Percentiles rank a stretch among this genome's conserved stretches.
phyloP scores from a whole-genome alignment of 2,797 vertebrate genomes.

The Sebastes matsubarae region DNA sequence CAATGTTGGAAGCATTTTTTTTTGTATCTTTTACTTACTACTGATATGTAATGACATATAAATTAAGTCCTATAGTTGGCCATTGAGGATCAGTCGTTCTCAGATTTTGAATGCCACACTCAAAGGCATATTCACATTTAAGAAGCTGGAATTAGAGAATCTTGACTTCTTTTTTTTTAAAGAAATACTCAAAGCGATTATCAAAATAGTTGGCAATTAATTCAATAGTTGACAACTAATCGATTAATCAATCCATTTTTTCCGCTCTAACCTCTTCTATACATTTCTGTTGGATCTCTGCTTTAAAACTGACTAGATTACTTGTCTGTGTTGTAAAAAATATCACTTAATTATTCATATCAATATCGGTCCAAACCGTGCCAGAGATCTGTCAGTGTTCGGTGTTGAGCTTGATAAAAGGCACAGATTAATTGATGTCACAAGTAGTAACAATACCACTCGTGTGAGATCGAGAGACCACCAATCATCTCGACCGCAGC shows the following conservation, averaged over 20 bases:
- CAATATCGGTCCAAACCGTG: conserved; percentile 1
- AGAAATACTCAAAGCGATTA: too few species aligned
- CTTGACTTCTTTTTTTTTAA: too few species aligned
- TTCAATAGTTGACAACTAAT: too few species aligned
- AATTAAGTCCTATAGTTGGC: background rate
- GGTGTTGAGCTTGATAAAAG: conserved; percentile 34
- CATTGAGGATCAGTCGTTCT: background rate
- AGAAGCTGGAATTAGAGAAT: too few species aligned
- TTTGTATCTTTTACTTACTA: background rate
- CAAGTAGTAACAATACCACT: conserved; percentile 26
- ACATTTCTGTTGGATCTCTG: background rate
- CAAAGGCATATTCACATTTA: too few species aligned
- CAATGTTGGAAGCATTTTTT: background rate
- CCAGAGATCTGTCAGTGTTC: conserved; percentile 35
- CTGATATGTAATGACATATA: background rate
- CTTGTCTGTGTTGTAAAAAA: conserved; percentile 24
- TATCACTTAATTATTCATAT: conserved; percentile 21
- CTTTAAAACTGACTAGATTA: conserved; percentile 9
- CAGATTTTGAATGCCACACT: too few species aligned
- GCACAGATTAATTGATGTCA: conserved; percentile 50
- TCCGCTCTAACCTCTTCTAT: background rate
- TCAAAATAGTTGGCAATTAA: too few species aligned
- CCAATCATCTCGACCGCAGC: conserved; percentile 14
- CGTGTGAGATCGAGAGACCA: conserved; percentile 19
- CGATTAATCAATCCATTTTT: too few species aligned